These are phyloP conservation scores for Phalacrocorax aristotelis DNA, from an alignment of 2,113 vertebrate genomes.

Conservation along the genomic window DNA sequence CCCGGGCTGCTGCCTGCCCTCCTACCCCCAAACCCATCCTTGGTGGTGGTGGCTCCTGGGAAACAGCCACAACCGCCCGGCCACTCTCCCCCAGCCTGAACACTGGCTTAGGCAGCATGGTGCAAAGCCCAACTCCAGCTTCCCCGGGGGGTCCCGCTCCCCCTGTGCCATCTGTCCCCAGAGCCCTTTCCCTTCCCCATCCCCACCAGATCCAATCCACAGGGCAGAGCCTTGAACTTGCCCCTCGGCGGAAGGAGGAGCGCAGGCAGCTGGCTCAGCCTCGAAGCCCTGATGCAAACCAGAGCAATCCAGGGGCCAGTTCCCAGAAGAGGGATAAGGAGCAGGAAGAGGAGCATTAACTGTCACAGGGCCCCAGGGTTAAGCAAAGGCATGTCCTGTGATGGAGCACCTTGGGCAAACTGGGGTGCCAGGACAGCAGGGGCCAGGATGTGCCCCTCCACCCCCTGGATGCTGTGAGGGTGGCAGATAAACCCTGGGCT, in stretches of 20 bases:
- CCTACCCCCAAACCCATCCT: background rate
- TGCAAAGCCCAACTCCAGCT: background rate
- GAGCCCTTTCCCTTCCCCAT: background rate
- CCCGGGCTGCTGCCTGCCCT: background rate
- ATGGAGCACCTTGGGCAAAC: background rate
- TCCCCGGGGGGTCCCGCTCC: background rate
- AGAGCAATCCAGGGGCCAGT: background rate
- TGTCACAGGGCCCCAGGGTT: fast-evolving
- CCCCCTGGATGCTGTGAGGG: background rate
- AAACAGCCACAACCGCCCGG: fast-evolving
- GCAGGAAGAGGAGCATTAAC: background rate
- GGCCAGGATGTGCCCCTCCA: background rate
- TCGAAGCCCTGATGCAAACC: background rate
- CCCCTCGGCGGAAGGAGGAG: background rate
- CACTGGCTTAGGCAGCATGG: fast-evolving
- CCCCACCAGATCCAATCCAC: background rate
- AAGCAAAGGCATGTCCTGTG: background rate
- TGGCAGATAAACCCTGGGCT: background rate
- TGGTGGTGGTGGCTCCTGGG: background rate
- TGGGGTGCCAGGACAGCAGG: background rate
- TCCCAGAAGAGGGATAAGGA: background rate
- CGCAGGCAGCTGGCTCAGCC: background rate
- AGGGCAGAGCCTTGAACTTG: background rate
- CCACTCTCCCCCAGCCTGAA: background rate
- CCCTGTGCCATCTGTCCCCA: fast-evolving